Evolutionary conservation across 2,888 invertebrate genomes (phyloP).

Genomic region (Molanna angustata): DNA sequence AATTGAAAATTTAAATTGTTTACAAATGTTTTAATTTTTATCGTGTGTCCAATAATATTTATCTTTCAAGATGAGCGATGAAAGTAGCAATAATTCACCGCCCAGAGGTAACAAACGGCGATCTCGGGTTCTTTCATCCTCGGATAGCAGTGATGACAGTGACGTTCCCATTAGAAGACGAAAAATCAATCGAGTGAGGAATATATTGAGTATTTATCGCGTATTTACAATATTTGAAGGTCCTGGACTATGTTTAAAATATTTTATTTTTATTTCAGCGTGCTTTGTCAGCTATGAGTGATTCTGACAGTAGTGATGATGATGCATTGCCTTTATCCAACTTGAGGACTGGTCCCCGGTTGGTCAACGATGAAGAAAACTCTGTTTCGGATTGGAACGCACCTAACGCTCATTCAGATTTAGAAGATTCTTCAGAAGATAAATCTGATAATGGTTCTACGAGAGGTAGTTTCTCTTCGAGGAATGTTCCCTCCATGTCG

Average conservation of each 20-base stretch:
- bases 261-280: slow-evolving; percentile 1
- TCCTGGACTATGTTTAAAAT: background rate
- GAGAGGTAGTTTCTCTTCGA: too few relatives aligned
- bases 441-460: too few relatives aligned
- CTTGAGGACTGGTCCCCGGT: background rate
- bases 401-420: too few relatives aligned
- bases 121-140: slow-evolving; percentile 14
- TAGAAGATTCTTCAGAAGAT: too few relatives aligned
- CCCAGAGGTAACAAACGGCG: slow-evolving; percentile 14
- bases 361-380: slow-evolving; percentile 4
- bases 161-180: slow-evolving; percentile 17
- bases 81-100: slow-evolving; percentile 16
- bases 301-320: slow-evolving; percentile 37
- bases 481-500: too few relatives aligned
- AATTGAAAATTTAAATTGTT: slow-evolving; percentile 14
- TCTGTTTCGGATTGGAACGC: too few relatives aligned
- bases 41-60: slow-evolving; percentile 3
- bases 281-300: slow-evolving; percentile 24
- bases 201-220: background rate
- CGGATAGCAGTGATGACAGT: slow-evolving; percentile 15
- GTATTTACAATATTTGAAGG: background rate
- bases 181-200: slow-evolving; percentile 13
- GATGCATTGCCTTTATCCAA: slow-evolving; percentile 5
- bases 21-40: slow-evolving; percentile 15
- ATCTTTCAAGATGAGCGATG: slow-evolving; percentile 20